Percentiles rank a stretch among this genome's conserved stretches.
Conservation (phyloP, 2,113 vertebrate genomes). For the Gymnorhina tibicen region DNA sequence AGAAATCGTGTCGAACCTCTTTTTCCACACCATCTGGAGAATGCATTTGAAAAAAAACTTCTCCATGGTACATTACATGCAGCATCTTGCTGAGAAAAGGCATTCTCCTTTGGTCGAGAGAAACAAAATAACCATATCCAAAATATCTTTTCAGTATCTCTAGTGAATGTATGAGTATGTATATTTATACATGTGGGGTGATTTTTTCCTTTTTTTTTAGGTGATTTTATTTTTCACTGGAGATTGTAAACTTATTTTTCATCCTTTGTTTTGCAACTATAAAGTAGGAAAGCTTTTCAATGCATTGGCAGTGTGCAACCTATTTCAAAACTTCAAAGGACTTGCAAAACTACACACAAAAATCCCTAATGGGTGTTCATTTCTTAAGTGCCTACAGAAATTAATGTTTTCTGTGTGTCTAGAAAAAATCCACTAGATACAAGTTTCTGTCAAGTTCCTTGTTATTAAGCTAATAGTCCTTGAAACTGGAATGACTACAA, state of each 20-base stretch:
- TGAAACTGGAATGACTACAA: not conserved
- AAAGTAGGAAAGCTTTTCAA: not conserved
- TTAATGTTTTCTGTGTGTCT: slow-evolving; percentile 2
- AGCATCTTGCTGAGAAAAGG: not conserved
- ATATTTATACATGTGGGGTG: not conserved
- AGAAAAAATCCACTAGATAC: not conserved
- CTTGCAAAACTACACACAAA: not conserved
- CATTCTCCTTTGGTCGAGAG: not conserved
- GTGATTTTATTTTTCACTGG: not conserved
- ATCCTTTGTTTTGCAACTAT: not conserved
- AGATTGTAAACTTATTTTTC: not conserved
- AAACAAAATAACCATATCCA: not conserved
- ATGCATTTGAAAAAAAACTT: not conserved
- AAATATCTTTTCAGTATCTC: not conserved
- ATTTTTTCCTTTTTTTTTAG: not conserved
- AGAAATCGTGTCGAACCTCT: not conserved
- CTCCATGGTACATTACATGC: not conserved
- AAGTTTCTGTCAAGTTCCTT: not conserved
- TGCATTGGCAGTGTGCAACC: not conserved
- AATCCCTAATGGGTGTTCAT: not conserved
- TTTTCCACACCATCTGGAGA: not conserved
- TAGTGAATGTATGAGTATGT: accelerated
- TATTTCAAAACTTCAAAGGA: slow-evolving; percentile 18
- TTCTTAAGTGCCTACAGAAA: not conserved
- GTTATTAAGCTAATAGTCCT: not conserved